Evolutionary conservation across 2,797 vertebrate species (phyloP).

Genomic region (Pogonophryne albipinna): DNA sequence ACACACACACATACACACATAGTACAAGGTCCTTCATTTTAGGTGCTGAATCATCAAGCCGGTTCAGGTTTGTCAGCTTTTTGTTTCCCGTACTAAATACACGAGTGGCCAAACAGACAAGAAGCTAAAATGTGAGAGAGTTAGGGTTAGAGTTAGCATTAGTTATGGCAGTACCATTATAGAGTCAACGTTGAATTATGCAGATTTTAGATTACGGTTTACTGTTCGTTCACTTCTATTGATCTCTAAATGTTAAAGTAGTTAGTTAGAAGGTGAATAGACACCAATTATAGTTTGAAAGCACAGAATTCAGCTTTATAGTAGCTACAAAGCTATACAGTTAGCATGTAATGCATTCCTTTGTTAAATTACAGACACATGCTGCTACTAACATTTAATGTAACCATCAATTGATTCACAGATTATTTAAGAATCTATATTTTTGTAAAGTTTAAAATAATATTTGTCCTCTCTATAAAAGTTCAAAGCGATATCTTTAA

Average conservation of each 20-base stretch:
- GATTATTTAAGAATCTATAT: too few relatives aligned
- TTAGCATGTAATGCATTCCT: neutral
- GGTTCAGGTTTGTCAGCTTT: conserved; percentile 68
- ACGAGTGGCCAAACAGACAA: conserved; percentile 33
- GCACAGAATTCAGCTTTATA: neutral
- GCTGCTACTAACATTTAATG: too few relatives aligned
- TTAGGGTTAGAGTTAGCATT: neutral
- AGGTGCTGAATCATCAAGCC: conserved; percentile 21
- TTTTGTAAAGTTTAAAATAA: too few relatives aligned
- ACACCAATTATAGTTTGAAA: conserved; percentile 13
- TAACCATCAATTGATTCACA: too few relatives aligned
- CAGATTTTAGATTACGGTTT: neutral
- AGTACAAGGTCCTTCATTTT: conserved; percentile 8
- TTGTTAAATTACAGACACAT: neutral
- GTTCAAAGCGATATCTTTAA: too few relatives aligned
- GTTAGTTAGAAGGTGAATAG: neutral
- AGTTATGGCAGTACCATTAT: neutral
- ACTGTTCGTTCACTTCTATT: neutral
- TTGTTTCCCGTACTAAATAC: conserved; percentile 39
- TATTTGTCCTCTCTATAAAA: too few relatives aligned
- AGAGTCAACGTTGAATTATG: neutral
- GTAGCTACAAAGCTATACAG: conserved; percentile 6
- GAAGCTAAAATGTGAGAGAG: neutral
- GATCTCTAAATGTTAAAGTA: neutral
- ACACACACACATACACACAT: neutral